Evolutionary conservation across 2,888 invertebrate genomes (phyloP), one percentile per base, ranked within the genome.

Genomic region (Microchrysa polita): DNA sequence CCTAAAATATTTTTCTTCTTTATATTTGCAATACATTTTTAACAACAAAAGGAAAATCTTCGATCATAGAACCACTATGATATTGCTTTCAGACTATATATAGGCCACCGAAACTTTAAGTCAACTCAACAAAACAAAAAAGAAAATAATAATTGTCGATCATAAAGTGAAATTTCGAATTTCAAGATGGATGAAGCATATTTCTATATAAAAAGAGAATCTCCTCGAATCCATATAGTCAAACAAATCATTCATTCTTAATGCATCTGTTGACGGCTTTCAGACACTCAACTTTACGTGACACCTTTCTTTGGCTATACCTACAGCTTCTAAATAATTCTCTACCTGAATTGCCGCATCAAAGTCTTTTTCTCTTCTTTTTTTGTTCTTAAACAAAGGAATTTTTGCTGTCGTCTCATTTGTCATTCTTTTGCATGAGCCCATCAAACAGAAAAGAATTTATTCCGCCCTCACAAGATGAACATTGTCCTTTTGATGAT

Each of bases 401-500:
- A n/a, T 48, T 48, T 48, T n/a, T 48, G 48, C 2, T n/a, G 16
- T n/a, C 48, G 16, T 48, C 48, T 48, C 48, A 48, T 48, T 48
- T 48, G 48, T 48, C 48, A 48, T 48, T 48, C 48, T n/a, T 48
- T 48, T 48, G 4, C 48, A 48, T 48, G 4, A 7, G 48, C 48
- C 16, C 16, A 48, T 48, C 48, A 48, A 48, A 48, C 14, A n/a
- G 16, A 48, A 12, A 48, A 10, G 48, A 48, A 48, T 48, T 48
- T 48, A 48, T 48, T 48, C 16, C 48, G 48, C 16, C 12, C 12
- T 12, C 48, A 48, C 48, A n/a, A n/a, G 16, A 48, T 12, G 48
- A 34, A 48, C 48, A 48, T n/a, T 48, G 16, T 48, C 48, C 48
- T 48, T 48, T 48, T 48, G 48, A 48, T n/a, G n/a, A n/a, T n/a